Conservation (phyloP, 2,113 vertebrate genomes). For the Oreochromis tanganicae region DNA sequence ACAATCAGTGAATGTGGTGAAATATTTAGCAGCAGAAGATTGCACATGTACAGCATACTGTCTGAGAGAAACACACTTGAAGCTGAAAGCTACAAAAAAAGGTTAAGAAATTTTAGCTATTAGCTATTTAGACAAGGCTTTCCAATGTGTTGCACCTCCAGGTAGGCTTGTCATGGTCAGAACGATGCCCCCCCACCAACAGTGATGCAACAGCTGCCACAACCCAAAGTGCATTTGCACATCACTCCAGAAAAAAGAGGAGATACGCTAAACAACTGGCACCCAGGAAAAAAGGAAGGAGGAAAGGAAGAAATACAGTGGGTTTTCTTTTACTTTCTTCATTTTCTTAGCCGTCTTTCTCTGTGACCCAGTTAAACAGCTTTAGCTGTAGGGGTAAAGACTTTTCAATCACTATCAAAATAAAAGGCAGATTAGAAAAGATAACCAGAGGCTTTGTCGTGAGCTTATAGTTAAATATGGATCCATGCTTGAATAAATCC, state of each 20-base stretch:
- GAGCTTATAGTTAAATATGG: background rate
- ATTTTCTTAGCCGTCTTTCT: background rate
- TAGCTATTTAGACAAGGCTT: background rate
- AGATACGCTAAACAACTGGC: background rate
- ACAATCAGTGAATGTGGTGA: background rate
- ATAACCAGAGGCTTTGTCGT: background rate
- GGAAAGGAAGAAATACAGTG: background rate
- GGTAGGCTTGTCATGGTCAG: background rate
- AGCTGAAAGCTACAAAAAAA: background rate
- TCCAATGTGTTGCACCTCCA: background rate
- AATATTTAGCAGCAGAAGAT: background rate
- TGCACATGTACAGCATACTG: background rate
- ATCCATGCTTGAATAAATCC: background rate
- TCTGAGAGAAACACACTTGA: background rate
- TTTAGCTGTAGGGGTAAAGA: background rate
- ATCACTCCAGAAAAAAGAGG: background rate
- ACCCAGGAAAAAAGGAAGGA: background rate
- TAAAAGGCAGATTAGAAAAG: background rate
- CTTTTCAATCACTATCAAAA: background rate
- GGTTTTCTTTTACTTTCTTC: background rate
- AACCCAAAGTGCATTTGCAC: background rate
- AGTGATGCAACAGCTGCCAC: background rate
- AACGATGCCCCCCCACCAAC: background rate
- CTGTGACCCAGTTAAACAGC: slow-evolving; percentile 12
- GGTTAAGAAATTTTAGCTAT: background rate